Conservation (phyloP, 1,140 invertebrate species). For the Papilio xuthus region DNA sequence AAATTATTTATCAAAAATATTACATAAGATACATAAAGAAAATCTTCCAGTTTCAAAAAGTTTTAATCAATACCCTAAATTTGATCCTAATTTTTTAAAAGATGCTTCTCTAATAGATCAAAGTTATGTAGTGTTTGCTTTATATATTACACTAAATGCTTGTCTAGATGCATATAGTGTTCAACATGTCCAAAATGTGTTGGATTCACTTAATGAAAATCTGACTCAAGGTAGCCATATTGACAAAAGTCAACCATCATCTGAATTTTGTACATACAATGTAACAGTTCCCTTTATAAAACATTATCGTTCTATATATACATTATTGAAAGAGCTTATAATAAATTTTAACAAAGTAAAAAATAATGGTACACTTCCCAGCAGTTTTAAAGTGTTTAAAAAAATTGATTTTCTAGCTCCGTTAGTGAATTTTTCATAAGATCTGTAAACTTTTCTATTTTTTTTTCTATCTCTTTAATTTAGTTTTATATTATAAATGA, state of each 20-base stretch:
- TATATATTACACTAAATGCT: slow-evolving; percentile 61
- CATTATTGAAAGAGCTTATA: slow-evolving; percentile 56
- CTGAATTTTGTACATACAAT: slow-evolving; percentile 46
- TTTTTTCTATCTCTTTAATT: background rate
- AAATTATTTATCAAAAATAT: slow-evolving; percentile 28
- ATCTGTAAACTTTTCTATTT: background rate
- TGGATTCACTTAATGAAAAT: slow-evolving; percentile 55
- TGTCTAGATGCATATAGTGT: slow-evolving; percentile 66
- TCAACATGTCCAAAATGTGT: slow-evolving; percentile 54
- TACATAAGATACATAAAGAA: slow-evolving; percentile 16
- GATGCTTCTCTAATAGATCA: slow-evolving; percentile 38
- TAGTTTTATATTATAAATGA: background rate
- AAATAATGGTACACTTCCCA: slow-evolving; percentile 43
- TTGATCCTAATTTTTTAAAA: slow-evolving; percentile 27
- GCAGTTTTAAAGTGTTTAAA: slow-evolving; percentile 54
- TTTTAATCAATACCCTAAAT: slow-evolving; percentile 42
- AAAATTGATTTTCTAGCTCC: slow-evolving; percentile 51
- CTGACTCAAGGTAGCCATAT: slow-evolving; percentile 39
- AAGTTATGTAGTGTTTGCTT: slow-evolving; percentile 48
- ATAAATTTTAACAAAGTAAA: slow-evolving; percentile 47
- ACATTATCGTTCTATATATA: slow-evolving; percentile 56
- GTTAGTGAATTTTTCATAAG: slow-evolving; percentile 23
- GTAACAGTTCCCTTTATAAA: slow-evolving; percentile 59
- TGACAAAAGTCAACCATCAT: slow-evolving; percentile 32
- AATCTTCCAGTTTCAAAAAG: background rate